Percentiles rank a stretch among this genome's conserved stretches.
These are phyloP conservation scores for Drosophila setosimentum DNA, from an alignment of 2,888 invertebrate genomes.

Conservation along the genomic window DNA sequence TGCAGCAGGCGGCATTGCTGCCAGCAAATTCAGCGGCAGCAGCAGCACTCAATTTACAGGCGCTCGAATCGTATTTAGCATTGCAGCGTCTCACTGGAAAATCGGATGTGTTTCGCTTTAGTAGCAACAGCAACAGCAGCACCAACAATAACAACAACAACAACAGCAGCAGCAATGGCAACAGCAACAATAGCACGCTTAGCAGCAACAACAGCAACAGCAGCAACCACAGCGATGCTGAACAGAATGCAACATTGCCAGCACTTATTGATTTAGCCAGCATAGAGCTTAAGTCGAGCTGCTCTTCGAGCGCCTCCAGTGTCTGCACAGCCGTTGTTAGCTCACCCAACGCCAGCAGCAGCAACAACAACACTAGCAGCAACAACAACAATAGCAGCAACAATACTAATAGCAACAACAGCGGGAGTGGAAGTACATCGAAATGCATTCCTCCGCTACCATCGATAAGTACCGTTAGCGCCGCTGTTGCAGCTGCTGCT, in stretches of 20 bases:
- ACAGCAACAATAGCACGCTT: slow-evolving; percentile 32
- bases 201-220: slow-evolving; percentile 43
- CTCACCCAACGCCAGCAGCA: slow-evolving; percentile 79
- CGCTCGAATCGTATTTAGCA: slow-evolving; percentile 93
- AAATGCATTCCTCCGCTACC: slow-evolving; percentile 82
- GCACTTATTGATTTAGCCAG: slow-evolving; percentile 61
- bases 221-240: slow-evolving; percentile 43
- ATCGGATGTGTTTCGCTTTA: slow-evolving; percentile 88
- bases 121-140: slow-evolving; percentile 36
- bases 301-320: slow-evolving; percentile 69
- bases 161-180: slow-evolving; percentile 38
- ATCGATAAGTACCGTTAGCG: slow-evolving; percentile 86
- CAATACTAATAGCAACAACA: slow-evolving; percentile 67
- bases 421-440: slow-evolving; percentile 35
- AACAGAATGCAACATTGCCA: slow-evolving; percentile 51
- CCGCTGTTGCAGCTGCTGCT: slow-evolving; percentile 85
- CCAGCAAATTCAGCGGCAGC: slow-evolving; percentile 94
- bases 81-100: slow-evolving; percentile 91
- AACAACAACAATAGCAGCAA: slow-evolving; percentile 77
- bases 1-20: slow-evolving; percentile 93
- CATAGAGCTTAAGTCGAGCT: slow-evolving; percentile 66
- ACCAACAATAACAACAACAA: slow-evolving; percentile 24
- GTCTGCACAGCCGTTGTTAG: slow-evolving; percentile 24
- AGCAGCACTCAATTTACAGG: slow-evolving; percentile 93
- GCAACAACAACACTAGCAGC: slow-evolving; percentile 20